A percentile compares a stretch with the other conserved stretches of the same genome.
These are phyloP conservation scores for Epirrhoe tristata DNA, from an alignment of 2,888 invertebrate genomes.

Conservation along the genomic window DNA sequence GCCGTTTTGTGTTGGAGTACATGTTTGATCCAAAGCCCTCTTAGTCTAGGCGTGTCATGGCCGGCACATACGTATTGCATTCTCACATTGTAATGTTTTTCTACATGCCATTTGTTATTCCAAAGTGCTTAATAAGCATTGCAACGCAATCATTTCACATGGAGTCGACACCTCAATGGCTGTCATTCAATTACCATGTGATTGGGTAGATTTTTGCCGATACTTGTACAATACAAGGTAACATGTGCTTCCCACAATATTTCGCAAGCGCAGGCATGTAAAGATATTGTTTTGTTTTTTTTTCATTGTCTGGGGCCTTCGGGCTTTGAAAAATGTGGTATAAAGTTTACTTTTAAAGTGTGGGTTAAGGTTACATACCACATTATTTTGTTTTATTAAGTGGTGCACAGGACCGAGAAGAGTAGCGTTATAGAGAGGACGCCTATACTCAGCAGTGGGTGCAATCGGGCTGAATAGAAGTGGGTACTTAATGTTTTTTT, in stretches of 20 bases:
- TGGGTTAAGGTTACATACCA: conserved; percentile 23
- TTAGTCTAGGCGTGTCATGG: not conserved
- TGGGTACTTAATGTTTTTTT: too few species aligned
- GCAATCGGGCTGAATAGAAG: too few species aligned
- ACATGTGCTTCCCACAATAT: conserved; percentile 37
- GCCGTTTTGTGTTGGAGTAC: too few species aligned
- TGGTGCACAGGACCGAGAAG: too few species aligned
- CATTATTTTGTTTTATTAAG: not conserved
- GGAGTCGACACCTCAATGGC: conserved; percentile 30
- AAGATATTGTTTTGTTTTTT: conserved; percentile 31
- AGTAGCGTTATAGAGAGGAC: too few species aligned
- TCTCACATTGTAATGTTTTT: not conserved
- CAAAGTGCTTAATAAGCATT: conserved; percentile 4
- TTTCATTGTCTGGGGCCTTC: conserved; percentile 26
- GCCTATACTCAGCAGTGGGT: too few species aligned
- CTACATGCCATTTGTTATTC: not conserved
- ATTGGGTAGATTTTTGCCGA: conserved; percentile 42
- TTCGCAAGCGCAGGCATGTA: conserved; percentile 34
- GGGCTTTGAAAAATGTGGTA: conserved; percentile 11
- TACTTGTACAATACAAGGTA: conserved; percentile 42
- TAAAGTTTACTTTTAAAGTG: conserved; percentile 14
- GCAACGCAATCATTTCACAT: conserved; percentile 29
- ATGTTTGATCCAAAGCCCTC: not conserved
- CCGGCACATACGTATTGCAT: not conserved
- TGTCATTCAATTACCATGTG: conserved; percentile 25